Conservation (phyloP, 2,888 invertebrate species). For the Hirtodrosophila alboralis region DNA sequence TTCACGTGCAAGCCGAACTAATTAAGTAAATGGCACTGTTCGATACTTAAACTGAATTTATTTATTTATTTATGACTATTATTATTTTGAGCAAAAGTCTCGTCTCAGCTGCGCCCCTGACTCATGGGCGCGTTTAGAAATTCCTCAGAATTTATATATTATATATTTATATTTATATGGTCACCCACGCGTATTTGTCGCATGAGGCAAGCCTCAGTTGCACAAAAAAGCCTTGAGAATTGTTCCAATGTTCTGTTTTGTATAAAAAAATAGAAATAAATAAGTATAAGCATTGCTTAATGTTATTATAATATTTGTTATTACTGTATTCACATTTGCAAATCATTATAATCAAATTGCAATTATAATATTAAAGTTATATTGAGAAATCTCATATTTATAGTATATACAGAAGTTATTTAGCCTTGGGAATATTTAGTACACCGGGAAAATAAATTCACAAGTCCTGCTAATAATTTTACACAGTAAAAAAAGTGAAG, state of each 20-base stretch:
- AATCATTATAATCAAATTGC: too few relatives aligned
- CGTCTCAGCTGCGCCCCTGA: slow-evolving; percentile 46
- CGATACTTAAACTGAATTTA: slow-evolving; percentile 9
- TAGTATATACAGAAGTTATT: too few relatives aligned
- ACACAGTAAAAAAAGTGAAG: too few relatives aligned
- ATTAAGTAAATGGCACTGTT: slow-evolving; percentile 54
- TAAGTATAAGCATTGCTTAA: too few relatives aligned
- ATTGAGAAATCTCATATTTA: too few relatives aligned
- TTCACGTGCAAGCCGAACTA: slow-evolving; percentile 51
- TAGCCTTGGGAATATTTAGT: too few relatives aligned
- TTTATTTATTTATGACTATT: slow-evolving; percentile 16
- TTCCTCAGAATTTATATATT: slow-evolving; percentile 41
- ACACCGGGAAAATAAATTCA: too few relatives aligned
- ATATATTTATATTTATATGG: too few relatives aligned
- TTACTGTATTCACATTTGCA: too few relatives aligned
- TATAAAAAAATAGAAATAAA: background rate
- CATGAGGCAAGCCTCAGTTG: slow-evolving; percentile 10
- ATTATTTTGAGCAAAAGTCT: slow-evolving; percentile 1
- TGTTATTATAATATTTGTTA: too few relatives aligned
- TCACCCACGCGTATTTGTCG: slow-evolving; percentile 33
- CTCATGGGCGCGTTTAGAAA: slow-evolving; percentile 61
- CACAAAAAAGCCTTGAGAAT: slow-evolving; percentile 32
- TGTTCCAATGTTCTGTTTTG: slow-evolving; percentile 10
- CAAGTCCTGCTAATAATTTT: too few relatives aligned
- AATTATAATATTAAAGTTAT: too few relatives aligned